Evolutionary conservation across 1,140 invertebrate species (phyloP), one percentile per base, ranked within the genome.

Genomic region (Brachionus rubens): DNA sequence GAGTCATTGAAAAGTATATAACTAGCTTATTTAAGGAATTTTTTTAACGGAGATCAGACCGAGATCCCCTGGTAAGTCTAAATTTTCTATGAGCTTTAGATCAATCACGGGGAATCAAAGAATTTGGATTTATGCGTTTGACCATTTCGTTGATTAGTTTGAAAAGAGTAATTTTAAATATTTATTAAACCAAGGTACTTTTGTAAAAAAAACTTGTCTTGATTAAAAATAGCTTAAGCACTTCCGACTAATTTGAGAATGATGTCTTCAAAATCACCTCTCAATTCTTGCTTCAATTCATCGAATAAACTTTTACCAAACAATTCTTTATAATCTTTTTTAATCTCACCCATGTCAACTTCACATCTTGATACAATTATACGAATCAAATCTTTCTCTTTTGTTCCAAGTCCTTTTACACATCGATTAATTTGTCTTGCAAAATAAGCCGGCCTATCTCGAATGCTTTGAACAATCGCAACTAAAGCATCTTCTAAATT

Each of bases 361-460:
- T 76, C 47, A 33, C n/a, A 68, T 75, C 36, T 10, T 16, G 36
- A 62, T 48, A 77, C 72, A 46, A 46, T 46, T 7, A 65, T 30
- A 24, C 50, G 10, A 52, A 75, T 77, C 2, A 77, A 43, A 40
- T 26, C 36, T 10, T 78, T 26, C 50, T 75, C 75, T 47, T 77
- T 76, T 48, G 50, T 48, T 12, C 40, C 40, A 16, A 43, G 3
- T 16, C 76, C 24, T 46, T n/a, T 67, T 3, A 70, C 26, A 28
- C 46, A 36, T 30, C 46, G 50, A 14, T 47, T 21, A 14, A 70
- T 21, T 33, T 47, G 54, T 41, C 16, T 36, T 24, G 47, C 62
- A 52, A 28, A 77, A 48, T 77, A 76, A 5, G 56, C 43, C 43
- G 30, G 50, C 28, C 46, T 5, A 62, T 46, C 65, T 26, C 56